Base-by-base conservation (phyloP, 2,888 invertebrate genomes). In the Cremastinae sp. region DNA sequence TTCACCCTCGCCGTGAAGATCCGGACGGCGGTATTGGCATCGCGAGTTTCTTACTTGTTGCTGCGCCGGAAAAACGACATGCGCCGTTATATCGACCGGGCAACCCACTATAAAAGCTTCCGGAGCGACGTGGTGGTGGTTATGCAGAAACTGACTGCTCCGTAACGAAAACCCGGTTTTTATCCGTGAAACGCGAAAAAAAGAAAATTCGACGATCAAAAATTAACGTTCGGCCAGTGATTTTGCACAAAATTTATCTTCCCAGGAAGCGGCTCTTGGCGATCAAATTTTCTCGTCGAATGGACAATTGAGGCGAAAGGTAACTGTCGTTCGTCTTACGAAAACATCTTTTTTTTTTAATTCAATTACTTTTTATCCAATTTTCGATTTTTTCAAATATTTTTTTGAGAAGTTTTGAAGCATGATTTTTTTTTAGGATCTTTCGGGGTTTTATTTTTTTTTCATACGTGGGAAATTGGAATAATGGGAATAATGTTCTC, bases 51-150 rank as follows among this genome's bases (percentile, higher is more conserved):
- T 84, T 84, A 88, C 89, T 89, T 89, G 89, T 89, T 89, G 89
- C 89, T 88, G 86, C 78, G 75, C 66, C 58, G 53, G 64, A 45
- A 70, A 74, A 78, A 58, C 18, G 84, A 79, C 89, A 89, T 89
- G 89, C 89, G 89, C 89, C 81, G 22, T 79, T 86, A 80, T 89
- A 89, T 89, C 87, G 89, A 89, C 85, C 85, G 69, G 22, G 3
- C 56, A 62, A 61, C 56, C 74, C 65, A 66, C 83, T 87, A 86
- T 87, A 87, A 84, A 87, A 87, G 82, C 79, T 75, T 65, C 43
- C 75, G 2, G 79, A 65, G 80, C 68, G 75, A 66, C 81, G 75
- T 78, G 80, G 76, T 78, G 80, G 80, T 81, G 81, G 80, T 74
- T 28, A 80, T 81, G 80, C 82, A 83, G 83, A 82, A 78, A 69